Percentiles rank a stretch among this genome's conserved stretches.
phyloP scores from a whole-genome alignment of 2,113 vertebrate genomes.

The Gasterosteus nipponicus region DNA sequence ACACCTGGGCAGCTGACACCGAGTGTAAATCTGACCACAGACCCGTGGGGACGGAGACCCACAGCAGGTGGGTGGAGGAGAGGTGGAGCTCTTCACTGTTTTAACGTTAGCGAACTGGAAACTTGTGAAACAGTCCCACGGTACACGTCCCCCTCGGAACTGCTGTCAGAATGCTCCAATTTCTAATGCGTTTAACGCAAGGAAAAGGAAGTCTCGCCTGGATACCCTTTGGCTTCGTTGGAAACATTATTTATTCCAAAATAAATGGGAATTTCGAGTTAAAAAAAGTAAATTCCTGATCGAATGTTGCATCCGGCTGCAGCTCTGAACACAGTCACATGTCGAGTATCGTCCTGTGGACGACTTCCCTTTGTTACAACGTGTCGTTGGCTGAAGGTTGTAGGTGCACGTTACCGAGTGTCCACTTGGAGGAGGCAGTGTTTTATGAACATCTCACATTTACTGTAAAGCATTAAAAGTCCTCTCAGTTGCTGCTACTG shows the following conservation, averaged over 20 bases:
- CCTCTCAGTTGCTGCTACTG: neutral
- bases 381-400: neutral
- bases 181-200: too few relatives aligned
- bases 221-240: neutral
- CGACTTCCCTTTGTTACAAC: neutral
- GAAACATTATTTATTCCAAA: neutral
- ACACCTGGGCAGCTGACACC: neutral
- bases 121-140: neutral
- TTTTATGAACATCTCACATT: constrained; percentile 14
- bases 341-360: too few relatives aligned
- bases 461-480: constrained; percentile 6
- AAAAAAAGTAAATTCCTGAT: neutral
- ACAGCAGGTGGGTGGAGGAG: too few relatives aligned
- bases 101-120: neutral
- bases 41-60: neutral
- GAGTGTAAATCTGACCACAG: too few relatives aligned
- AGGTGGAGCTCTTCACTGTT: neutral
- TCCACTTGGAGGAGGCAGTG: neutral
- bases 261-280: neutral
- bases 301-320: neutral
- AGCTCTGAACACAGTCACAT: neutral
- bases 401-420: neutral
- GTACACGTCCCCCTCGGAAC: too few relatives aligned
- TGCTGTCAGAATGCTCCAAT: too few relatives aligned
- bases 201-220: neutral